Conservation (phyloP, 1,140 invertebrate species). For the Medauroidea extradentata region DNA sequence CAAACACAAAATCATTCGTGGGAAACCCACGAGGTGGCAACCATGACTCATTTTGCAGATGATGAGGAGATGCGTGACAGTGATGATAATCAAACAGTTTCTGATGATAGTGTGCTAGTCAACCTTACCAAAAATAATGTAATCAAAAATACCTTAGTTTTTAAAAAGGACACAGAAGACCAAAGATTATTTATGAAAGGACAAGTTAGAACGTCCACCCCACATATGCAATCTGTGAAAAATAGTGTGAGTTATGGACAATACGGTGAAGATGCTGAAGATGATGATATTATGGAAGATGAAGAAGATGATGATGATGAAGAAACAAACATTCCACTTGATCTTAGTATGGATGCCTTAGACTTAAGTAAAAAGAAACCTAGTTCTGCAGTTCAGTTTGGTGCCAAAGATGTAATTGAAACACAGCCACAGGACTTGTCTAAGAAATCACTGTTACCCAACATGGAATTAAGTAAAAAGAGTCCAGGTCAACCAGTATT, state of each 20-base stretch:
- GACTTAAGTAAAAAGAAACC: constrained; percentile 76
- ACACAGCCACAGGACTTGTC: constrained; percentile 43
- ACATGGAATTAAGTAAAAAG: constrained; percentile 1
- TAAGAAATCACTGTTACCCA: constrained; percentile 25
- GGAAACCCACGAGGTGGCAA: constrained; percentile 9
- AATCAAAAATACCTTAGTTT: no score
- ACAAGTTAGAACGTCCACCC: no score
- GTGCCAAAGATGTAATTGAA: constrained; percentile 24
- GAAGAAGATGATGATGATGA: constrained; percentile 16
- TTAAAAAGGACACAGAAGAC: no score
- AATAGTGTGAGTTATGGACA: no score
- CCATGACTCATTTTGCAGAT: constrained; percentile 1
- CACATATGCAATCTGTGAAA: no score
- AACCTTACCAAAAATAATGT: no score
- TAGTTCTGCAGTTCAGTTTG: neutral
- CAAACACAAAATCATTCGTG: neutral
- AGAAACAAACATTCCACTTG: constrained; percentile 51
- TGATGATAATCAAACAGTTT: constrained; percentile 1
- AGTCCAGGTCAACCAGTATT: constrained; percentile 16
- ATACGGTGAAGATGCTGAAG: neutral
- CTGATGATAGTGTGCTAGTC: neutral
- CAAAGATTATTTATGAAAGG: no score
- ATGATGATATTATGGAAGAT: neutral
- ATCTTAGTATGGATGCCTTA: constrained; percentile 76
- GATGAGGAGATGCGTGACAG: neutral